Conservation (phyloP, 2,888 invertebrate species). For the Philopedon plagiatum region DNA sequence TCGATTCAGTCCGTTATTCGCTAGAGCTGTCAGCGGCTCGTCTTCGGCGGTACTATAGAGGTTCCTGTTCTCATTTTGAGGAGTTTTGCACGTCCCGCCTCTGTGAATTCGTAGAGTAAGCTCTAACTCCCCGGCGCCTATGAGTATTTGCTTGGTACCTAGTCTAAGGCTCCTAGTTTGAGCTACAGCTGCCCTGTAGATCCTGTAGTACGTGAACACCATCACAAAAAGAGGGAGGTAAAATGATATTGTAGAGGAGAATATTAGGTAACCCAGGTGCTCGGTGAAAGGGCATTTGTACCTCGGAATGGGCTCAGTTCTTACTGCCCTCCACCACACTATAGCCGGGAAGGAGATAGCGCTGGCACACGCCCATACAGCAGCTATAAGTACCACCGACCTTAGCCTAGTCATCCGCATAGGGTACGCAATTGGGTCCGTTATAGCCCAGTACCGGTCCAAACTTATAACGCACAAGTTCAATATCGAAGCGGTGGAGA, state of each 20-base stretch:
- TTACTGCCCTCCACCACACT: constrained; percentile 93
- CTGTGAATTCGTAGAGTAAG: constrained; percentile 94
- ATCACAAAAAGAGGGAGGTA: constrained; percentile 97
- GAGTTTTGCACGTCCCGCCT: constrained; percentile 84
- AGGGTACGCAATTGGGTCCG: constrained; percentile 98
- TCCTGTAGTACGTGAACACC: constrained; percentile 98
- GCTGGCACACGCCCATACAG: constrained; percentile 97
- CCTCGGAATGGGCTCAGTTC: constrained; percentile 84
- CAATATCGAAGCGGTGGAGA: constrained; percentile 97
- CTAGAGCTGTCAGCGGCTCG: constrained; percentile 82
- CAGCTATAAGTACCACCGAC: constrained; percentile 89
- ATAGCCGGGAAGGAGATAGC: constrained; percentile 99
- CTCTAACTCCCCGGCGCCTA: constrained; percentile 88
- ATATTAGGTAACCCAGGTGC: constrained; percentile 95
- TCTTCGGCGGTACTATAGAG: constrained; percentile 77
- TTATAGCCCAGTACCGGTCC: constrained; percentile 98
- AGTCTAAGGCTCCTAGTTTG: constrained; percentile 92
- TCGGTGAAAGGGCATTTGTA: constrained; percentile 97
- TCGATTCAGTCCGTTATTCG: constrained; percentile 83
- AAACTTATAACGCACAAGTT: constrained; percentile 97
- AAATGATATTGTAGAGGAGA: constrained; percentile 98
- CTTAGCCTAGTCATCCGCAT: constrained; percentile 92
- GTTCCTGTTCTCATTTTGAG: constrained; percentile 57
- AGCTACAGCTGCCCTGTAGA: constrained; percentile 93
- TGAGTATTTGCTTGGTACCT: constrained; percentile 91